A percentile compares a stretch with the other conserved stretches of the same genome.
These are phyloP conservation scores for Rotaria magnacalcarata DNA, from an alignment of 2,888 invertebrate species.

Conservation along the genomic window DNA sequence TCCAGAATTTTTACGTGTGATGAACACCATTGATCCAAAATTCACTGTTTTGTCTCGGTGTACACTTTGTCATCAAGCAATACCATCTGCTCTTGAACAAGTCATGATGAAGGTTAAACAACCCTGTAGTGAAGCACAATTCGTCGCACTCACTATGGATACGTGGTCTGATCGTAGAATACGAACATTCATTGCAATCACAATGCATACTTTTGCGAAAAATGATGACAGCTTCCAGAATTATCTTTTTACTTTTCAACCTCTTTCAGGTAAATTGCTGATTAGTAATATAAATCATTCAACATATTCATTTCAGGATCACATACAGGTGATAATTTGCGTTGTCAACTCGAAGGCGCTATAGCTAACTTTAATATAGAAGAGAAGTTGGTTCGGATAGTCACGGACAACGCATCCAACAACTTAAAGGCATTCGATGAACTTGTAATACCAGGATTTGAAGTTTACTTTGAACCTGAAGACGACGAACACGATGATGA, in stretches of 20 bases:
- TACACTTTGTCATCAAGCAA: not conserved
- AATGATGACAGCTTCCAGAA: not conserved
- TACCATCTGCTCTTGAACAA: no score
- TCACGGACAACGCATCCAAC: constrained; percentile 40
- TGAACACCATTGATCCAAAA: not conserved
- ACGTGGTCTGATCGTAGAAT: constrained; percentile 42
- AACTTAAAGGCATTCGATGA: constrained; percentile 39
- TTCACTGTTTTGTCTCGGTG: constrained; percentile 12
- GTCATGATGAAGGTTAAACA: not conserved
- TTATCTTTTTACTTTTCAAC: not conserved
- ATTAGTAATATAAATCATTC: not conserved
- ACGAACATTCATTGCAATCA: constrained; percentile 41
- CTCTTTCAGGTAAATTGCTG: not conserved
- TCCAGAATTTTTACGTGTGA: not conserved
- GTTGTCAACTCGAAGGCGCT: not conserved
- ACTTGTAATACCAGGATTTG: constrained; percentile 17
- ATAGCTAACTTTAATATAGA: not conserved
- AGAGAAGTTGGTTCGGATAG: not conserved
- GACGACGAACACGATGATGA: constrained; percentile 14
- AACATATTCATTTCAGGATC: not conserved
- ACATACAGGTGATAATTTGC: not conserved
- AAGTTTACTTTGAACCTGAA: not conserved
- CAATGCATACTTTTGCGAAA: constrained; percentile 23
- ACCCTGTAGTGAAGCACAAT: not conserved
- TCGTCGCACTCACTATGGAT: constrained; percentile 37